Base-by-base conservation (phyloP, 2,797 vertebrate species). In the Cyclura pinguis region DNA sequence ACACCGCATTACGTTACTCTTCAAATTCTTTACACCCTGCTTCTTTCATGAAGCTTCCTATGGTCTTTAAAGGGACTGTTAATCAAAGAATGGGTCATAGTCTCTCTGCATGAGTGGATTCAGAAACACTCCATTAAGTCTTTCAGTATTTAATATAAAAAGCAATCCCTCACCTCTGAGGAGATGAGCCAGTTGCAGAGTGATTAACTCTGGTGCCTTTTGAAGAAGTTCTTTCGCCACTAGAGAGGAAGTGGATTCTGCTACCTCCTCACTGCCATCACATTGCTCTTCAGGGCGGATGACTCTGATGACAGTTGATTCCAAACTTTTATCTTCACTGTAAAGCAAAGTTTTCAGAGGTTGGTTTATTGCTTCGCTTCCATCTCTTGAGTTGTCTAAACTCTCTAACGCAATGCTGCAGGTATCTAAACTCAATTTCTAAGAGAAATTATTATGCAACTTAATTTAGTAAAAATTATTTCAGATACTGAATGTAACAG, bases 201-300 rank as follows among this genome's bases (percentile, higher is more conserved):
- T 98, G 98, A 98, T 96, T 97, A 98, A 98, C 97, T 98, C 98
- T 14, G 98, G 97, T 96, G 98, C 98, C 93, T 98, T 98, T 97
- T 97, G 98, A 97, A 99, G 98, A 97, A 99, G 98, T 96, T 99
- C 98, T 97, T 97, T 98, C 95, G 98, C 94, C 94, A 99, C 97
- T 47, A 98, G 97, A 67, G 96, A 97, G 87, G 98, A 98, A 80
- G 97, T 97, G 81, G 97, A 96, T 0, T 97, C 97, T 74, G 85
- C 93, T 88, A 95, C 94, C 97, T 97, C 97, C 96, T 97, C 88
- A 81, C 92, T 96, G 2, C 95, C 94, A 3, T 97, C 97, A 89
- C 95, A 97, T 92, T 94, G 98, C 95, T 98, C 96, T 42, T 95
- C 96, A 5, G 97, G 97, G 97, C 97, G 97, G 97, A 99, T 98